Evolutionary conservation across 2,797 vertebrate species (phyloP).

Genomic region (Centropyge bicolor): DNA sequence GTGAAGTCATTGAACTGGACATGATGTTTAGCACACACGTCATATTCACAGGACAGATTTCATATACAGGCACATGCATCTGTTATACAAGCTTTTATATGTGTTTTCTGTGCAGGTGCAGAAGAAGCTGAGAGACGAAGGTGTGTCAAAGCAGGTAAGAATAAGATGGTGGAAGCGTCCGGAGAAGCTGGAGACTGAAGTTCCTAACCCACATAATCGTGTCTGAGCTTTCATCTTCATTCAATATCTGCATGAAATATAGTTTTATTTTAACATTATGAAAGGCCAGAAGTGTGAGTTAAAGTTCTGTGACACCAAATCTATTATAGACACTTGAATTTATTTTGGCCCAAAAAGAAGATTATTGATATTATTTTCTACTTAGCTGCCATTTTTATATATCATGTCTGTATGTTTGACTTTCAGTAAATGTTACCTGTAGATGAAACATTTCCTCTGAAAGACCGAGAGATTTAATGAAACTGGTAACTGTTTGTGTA

Average conservation of each 20-base stretch:
- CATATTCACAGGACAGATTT: background rate
- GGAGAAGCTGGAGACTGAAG: background rate
- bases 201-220: background rate
- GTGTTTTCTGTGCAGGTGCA: slow-evolving; percentile 10
- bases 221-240: background rate
- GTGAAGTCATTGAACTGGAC: too few relatives aligned
- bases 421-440: too few relatives aligned
- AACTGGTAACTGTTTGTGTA: too few relatives aligned
- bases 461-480: too few relatives aligned
- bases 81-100: too few relatives aligned
- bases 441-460: too few relatives aligned
- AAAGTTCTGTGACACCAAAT: too few relatives aligned
- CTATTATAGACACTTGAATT: too few relatives aligned
- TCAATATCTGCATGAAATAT: background rate
- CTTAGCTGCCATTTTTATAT: too few relatives aligned
- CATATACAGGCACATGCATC: background rate
- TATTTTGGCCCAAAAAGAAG: too few relatives aligned
- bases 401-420: too few relatives aligned
- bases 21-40: background rate
- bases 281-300: background rate
- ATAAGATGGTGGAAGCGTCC: slow-evolving; percentile 15
- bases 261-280: background rate
- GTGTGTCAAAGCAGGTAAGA: background rate
- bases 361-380: too few relatives aligned
- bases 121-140: background rate